Evolutionary conservation across 2,797 vertebrate genomes (phyloP), one percentile per base, ranked within the genome.

Genomic region (Poeciliopsis presidionis): DNA sequence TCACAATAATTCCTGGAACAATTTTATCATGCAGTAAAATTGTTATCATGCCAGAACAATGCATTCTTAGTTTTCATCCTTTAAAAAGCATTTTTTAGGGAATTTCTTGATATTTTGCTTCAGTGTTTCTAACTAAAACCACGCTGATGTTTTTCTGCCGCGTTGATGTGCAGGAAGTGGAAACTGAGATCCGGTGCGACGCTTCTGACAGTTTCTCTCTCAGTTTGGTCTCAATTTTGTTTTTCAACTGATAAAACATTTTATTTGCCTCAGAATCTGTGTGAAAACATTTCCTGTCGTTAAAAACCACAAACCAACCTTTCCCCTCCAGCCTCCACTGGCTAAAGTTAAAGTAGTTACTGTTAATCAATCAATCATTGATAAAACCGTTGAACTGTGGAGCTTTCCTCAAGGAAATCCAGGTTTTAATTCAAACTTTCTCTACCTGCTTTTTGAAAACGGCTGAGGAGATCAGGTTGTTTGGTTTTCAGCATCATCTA

Each of bases 111-210:
- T 1, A 12, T 28, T 69, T 43, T 45, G 13, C 25, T 16, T 45
- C 67, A 4, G 41, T n/a, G 5, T 45, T 3, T 45, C 16, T 8
- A 65, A 12, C 25, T 14, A 51, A 55, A 39, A n/a, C 72, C 13
- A 55, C 0, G 33, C 33, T 53, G 71, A 33, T 51, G 28, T 22
- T 22, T 16, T 11, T 51, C 43, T 53, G 0, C 7, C 7, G 61
- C 33, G 5, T 36, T 49, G 13, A 22, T 33, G 41, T 46, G 53
- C 73, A 79, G 78, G 78, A 70, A 57, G 63, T 70, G 47, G 36
- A 20, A 69, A 41, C 14, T 22, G 33, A 53, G 30, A 72, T 70
- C 41, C 67, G 13, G 22, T 45, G 0, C 45, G 41, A 45, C 22
- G 39, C 39, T 13, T 12, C 12, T 45, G 11, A 67, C 9, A 45